Base-by-base conservation (phyloP, 37 sponge, comb jelly and placozoan species). In the Bolinopsis microptera region DNA sequence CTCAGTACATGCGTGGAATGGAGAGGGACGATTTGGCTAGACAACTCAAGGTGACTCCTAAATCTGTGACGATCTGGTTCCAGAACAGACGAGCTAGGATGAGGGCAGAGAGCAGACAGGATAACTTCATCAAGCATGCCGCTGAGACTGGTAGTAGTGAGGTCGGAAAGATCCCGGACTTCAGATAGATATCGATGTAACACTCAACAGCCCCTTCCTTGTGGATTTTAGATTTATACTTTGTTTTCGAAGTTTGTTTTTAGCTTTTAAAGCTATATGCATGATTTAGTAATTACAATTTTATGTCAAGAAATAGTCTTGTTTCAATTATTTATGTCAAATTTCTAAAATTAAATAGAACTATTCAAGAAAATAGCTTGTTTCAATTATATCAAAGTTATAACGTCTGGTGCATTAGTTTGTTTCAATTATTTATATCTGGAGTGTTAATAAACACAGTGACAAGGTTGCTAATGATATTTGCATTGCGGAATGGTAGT, bases 81-180 rank as follows among this genome's bases (percentile, higher is more conserved):
- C 90, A 86, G 90, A 86, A 86, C 90, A 13, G 90, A 39, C 41
- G 90, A 39, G 90, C 90, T n/a, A 35, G 90, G 61, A 28, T 41
- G 36, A 39, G 90, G 30, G 90, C 90, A 36, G 80, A 77, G 35
- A 27, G 32, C 33, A 77, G 35, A 36, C 80, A 77, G 36, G 37
- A 77, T 18, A 32, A 32, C 3, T 32, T 35, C 80, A 32, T 77
- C 36, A 32, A 77, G 36, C 33, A 35, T 2, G 80, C 80, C 1
- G 80, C 80, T 1, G 36, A 77, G 35, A 77, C 80, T 28, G 80
- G 80, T 0, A 32, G 32, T 0, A 72, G 74, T 72, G 74, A 72
- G 3, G 31, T 72, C 3, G 74, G 74, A 8, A 21, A 72, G 13
- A 72, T 72, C 18, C 30, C 74, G 5, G 74, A 72, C 31, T 72